These are phyloP conservation scores for Sitobion miscanthi DNA, from an alignment of 1,140 invertebrate genomes.

Conservation along the genomic window DNA sequence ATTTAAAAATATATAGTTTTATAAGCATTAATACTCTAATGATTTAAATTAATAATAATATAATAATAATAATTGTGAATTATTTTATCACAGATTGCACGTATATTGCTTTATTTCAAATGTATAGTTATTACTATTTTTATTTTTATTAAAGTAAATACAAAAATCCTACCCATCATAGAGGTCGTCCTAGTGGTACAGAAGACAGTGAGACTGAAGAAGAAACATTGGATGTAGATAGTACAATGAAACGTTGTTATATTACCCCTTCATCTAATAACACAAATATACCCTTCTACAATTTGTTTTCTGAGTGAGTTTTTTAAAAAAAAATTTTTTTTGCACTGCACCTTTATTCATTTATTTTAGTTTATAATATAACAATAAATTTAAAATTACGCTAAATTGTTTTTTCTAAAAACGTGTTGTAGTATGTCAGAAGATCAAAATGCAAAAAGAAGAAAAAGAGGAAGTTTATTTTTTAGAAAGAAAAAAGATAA, in stretches of 20 bases:
- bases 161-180: conserved; percentile 49
- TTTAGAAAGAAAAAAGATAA: conserved; percentile 88
- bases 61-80: conserved; percentile 8
- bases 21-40: background rate
- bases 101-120: background rate
- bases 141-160: conserved; percentile 55
- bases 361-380: conserved; percentile 59
- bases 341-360: conserved; percentile 49
- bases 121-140: conserved; percentile 39
- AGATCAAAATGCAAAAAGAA: conserved; percentile 80
- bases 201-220: conserved; percentile 66
- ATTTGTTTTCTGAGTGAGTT: conserved; percentile 59
- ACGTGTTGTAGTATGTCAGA: conserved; percentile 73
- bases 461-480: conserved; percentile 86
- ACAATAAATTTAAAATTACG: conserved; percentile 37
- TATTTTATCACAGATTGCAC: conserved; percentile 37
- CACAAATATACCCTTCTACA: conserved; percentile 50
- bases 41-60: background rate
- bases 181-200: conserved; percentile 60
- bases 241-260: conserved; percentile 56
- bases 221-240: conserved; percentile 61
- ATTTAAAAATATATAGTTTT: background rate
- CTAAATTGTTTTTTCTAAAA: background rate
- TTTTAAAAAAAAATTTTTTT: conserved; percentile 3
- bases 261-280: conserved; percentile 58